Evolutionary conservation across 2,888 invertebrate species (phyloP), one percentile per base, ranked within the genome.

Genomic region (Leucophenga maculata): DNA sequence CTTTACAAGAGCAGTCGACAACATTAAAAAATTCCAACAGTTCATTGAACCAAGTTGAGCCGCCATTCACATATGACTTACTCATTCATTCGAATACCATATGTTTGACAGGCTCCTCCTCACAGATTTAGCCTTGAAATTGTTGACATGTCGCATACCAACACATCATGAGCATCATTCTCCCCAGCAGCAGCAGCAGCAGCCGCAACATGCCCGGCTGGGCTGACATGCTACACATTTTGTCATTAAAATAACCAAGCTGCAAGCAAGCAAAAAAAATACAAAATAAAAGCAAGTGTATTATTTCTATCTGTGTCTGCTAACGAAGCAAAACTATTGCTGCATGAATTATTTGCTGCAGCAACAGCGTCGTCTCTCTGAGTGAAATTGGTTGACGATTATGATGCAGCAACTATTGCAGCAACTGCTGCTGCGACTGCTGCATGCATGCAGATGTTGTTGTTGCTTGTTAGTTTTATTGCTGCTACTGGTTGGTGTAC

Each of bases 111-210:
- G 13, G 39, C 32, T 60, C 60, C 44, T 60, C 39, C 32, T 18
- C 60, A 16, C n/a, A 44, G 32, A 39, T 26, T 60, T 74, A 74
- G 74, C 74, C 74, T 74, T 74, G 74, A 74, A 74, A 74, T 75
- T 72, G 74, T 69, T 74, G 74, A 74, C 75, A 74, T 74, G 72
- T 74, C 75, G 75, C 75, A 72, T 75, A 72, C 72, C 50, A n/a
- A n/a, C n/a, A 50, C 39, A 60, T 39, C 39, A 60, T 60, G 39
- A 39, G 60, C 60, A 60, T 44, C 60, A 60, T 60, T 60, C 39
- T 20, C 44, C 32, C 8, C 60, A 60, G 1, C 39, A 39, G 8
- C 44, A 39, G n/a, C n/a, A n/a, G n/a, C n/a, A n/a, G n/a, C 60
- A 60, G 1, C 39, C 16, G 8, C 44, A 39, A 18, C 39, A 60